A percentile compares a stretch with the other conserved stretches of the same genome.
These are phyloP conservation scores for Cerastis leucographa DNA, from an alignment of 2,888 invertebrate species.

Conservation along the genomic window DNA sequence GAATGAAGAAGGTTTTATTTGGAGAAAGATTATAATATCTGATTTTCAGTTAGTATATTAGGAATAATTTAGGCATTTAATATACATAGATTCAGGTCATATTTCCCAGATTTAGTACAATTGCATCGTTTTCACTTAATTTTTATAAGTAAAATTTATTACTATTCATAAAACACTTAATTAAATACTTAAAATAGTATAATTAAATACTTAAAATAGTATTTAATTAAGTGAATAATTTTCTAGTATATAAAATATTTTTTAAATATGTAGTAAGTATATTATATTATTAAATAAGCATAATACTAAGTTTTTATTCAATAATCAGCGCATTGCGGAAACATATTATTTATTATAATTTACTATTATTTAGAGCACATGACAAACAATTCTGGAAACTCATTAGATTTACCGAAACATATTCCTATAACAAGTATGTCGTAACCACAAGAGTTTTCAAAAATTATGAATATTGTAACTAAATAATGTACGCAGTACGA, in stretches of 20 bases:
- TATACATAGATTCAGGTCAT: neutral
- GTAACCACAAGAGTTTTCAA: slow-evolving; percentile 19
- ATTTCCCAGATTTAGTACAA: neutral
- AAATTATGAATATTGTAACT: neutral
- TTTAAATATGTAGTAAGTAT: too few species aligned
- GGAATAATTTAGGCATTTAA: neutral
- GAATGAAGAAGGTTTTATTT: neutral
- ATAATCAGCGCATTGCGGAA: slow-evolving; percentile 13
- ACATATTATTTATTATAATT: slow-evolving; percentile 16
- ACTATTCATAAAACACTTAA: too few species aligned
- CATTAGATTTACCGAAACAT: slow-evolving; percentile 43
- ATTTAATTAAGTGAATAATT: too few species aligned
- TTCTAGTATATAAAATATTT: too few species aligned
- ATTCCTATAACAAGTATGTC: slow-evolving; percentile 5
- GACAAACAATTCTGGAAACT: slow-evolving; percentile 39
- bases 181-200: too few species aligned
- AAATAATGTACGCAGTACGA: slow-evolving; percentile 16
- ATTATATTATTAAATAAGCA: too few species aligned
- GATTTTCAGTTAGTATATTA: neutral
- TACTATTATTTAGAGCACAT: slow-evolving; percentile 14
- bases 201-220: too few species aligned
- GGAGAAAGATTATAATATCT: too few species aligned
- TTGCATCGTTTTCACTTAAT: too few species aligned
- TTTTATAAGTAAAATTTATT: too few species aligned
- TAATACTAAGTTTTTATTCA: neutral